Evolutionary conservation across 2,797 vertebrate genomes (phyloP).

Genomic region (Hoplostethus mediterraneus): DNA sequence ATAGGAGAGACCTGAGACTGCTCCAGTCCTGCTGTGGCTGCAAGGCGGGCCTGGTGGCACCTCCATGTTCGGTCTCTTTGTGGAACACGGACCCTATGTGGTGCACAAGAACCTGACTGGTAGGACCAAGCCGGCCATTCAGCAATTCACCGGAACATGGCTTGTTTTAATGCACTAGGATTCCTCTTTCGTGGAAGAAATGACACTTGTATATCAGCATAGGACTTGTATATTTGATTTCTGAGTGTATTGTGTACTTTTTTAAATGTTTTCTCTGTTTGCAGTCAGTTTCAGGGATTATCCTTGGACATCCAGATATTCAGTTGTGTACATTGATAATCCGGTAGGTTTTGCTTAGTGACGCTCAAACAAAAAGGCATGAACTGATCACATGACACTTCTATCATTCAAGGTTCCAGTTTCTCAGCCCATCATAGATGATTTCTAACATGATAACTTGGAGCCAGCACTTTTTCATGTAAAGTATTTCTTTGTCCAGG

Average conservation of each 20-base stretch:
- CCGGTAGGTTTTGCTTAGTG: slow-evolving; percentile 73
- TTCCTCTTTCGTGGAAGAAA: neutral
- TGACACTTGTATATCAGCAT: neutral
- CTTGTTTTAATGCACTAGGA: neutral
- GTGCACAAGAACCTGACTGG: slow-evolving; percentile 88
- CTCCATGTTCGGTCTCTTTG: slow-evolving; percentile 94
- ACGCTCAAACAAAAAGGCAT: neutral
- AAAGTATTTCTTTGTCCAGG: slow-evolving; percentile 63
- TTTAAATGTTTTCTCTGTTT: slow-evolving; percentile 39
- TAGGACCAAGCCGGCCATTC: slow-evolving; percentile 58
- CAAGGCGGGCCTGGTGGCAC: slow-evolving; percentile 90
- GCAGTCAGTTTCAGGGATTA: slow-evolving; percentile 84
- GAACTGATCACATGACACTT: neutral
- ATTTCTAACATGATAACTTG: neutral
- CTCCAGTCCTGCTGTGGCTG: slow-evolving; percentile 91
- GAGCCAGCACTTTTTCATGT: neutral
- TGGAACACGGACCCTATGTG: slow-evolving; percentile 91
- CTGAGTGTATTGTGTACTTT: neutral
- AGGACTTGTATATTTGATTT: neutral
- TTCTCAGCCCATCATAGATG: neutral
- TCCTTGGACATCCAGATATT: slow-evolving; percentile 86
- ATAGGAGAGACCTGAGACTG: slow-evolving; percentile 72
- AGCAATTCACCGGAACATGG: neutral
- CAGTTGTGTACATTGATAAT: slow-evolving; percentile 88
- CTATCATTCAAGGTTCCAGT: neutral